Conservation (phyloP, 2,113 vertebrate species). For the Gymnogyps californianus region DNA sequence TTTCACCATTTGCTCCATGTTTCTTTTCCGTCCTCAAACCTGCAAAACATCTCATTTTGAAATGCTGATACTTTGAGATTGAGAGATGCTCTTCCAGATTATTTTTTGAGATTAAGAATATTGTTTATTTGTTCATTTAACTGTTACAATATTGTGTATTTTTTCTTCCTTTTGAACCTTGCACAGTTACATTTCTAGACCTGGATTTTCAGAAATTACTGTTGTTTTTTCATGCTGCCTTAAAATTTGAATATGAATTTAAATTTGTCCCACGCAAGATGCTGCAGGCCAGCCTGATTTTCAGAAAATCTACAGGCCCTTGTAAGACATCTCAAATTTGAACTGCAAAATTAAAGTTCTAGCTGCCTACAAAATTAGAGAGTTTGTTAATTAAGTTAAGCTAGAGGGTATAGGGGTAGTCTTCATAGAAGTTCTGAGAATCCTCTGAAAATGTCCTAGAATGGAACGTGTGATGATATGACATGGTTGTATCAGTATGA, state of each 20-base stretch:
- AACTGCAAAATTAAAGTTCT: neutral
- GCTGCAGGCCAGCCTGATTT: neutral
- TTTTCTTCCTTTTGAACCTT: neutral
- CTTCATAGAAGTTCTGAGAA: neutral
- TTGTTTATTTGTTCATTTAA: neutral
- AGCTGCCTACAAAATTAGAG: neutral
- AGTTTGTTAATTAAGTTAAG: neutral
- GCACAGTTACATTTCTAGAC: neutral
- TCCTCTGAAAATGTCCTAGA: neutral
- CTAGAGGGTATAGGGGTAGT: neutral
- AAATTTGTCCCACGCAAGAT: neutral
- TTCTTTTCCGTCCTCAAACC: neutral
- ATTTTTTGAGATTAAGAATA: neutral
- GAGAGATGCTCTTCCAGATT: neutral
- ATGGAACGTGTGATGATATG: neutral
- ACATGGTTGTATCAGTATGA: neutral
- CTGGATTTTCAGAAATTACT: neutral
- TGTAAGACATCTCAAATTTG: neutral
- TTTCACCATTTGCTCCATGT: neutral
- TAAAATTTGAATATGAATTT: neutral
- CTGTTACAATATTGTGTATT: neutral
- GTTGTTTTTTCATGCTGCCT: neutral
- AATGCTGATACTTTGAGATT: neutral
- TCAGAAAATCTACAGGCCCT: neutral
- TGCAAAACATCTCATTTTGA: neutral